phyloP scores from a whole-genome alignment of 2,797 vertebrate genomes.

The Pantherophis alleghaniensis region DNA sequence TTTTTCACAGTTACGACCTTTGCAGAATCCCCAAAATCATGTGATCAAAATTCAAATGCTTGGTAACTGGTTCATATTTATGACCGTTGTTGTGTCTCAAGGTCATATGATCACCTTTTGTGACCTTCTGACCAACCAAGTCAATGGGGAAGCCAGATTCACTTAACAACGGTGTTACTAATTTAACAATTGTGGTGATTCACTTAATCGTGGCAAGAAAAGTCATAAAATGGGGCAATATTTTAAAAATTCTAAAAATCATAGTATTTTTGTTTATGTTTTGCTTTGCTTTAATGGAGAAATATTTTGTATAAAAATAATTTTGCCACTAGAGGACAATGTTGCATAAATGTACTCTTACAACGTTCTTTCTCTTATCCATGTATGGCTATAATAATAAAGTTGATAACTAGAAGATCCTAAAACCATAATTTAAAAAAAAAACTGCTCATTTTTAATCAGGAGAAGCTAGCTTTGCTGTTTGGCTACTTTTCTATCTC shows the following conservation, averaged over 20 bases:
- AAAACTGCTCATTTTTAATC: not conserved
- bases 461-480: not conserved
- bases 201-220: not conserved
- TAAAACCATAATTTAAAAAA: not conserved
- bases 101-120: not conserved
- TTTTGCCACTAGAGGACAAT: slow-evolving; percentile 68
- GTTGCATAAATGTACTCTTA: slow-evolving; percentile 51
- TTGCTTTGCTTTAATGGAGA: not conserved
- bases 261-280: not conserved
- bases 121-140: not conserved
- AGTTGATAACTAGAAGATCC: not conserved
- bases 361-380: not conserved
- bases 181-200: not conserved
- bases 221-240: not conserved
- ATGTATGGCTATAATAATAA: not conserved
- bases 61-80: too few relatives aligned
- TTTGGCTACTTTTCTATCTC: not conserved
- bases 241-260: not conserved
- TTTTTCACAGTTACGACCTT: too few relatives aligned
- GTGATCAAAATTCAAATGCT: too few relatives aligned
- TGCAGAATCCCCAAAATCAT: too few relatives aligned
- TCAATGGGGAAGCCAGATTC: not conserved
- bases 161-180: not conserved
- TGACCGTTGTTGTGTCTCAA: not conserved
- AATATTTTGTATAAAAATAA: slow-evolving; percentile 24